phyloP scores from a whole-genome alignment of 1,140 invertebrate genomes.

The Atopsyche davidsoni region DNA sequence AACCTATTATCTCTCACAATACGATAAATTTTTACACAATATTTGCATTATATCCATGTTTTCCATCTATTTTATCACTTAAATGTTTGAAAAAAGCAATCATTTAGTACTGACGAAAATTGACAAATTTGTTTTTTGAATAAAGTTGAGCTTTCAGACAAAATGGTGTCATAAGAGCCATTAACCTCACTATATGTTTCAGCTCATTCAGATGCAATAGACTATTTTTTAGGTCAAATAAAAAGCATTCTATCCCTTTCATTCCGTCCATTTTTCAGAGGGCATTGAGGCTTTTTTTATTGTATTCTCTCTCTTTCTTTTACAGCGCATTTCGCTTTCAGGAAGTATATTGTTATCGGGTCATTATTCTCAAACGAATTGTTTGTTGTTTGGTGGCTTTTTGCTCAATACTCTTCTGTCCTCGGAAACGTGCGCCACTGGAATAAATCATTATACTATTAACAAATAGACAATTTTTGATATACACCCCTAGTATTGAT shows the following conservation, averaged over 20 bases:
- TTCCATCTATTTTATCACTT: no score
- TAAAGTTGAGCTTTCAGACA: no score
- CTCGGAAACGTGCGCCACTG: slow-evolving; percentile 10
- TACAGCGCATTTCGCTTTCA: slow-evolving; percentile 26
- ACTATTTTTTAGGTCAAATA: slow-evolving; percentile 24
- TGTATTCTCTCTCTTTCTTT: slow-evolving; percentile 25
- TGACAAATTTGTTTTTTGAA: no score
- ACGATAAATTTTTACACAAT: no score
- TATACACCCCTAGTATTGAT: no score
- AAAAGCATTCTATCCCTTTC: slow-evolving; percentile 24
- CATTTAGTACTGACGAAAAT: no score
- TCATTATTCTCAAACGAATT: slow-evolving; percentile 29
- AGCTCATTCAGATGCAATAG: slow-evolving; percentile 13
- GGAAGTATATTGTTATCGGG: slow-evolving; percentile 28
- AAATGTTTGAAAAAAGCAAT: no score
- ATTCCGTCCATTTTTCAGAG: slow-evolving; percentile 22
- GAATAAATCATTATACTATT: neutral
- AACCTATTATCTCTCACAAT: no score
- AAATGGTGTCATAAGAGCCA: no score
- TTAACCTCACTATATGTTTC: slow-evolving; percentile 16
- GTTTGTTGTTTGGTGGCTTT: slow-evolving; percentile 22
- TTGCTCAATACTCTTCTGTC: slow-evolving; percentile 14
- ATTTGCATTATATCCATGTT: no score
- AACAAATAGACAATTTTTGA: no score
- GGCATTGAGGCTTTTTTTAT: slow-evolving; percentile 26